Evolutionary conservation across 2,888 invertebrate genomes (phyloP), one percentile per base, ranked within the genome.

Genomic region (Blastobasis lacticolella): DNA sequence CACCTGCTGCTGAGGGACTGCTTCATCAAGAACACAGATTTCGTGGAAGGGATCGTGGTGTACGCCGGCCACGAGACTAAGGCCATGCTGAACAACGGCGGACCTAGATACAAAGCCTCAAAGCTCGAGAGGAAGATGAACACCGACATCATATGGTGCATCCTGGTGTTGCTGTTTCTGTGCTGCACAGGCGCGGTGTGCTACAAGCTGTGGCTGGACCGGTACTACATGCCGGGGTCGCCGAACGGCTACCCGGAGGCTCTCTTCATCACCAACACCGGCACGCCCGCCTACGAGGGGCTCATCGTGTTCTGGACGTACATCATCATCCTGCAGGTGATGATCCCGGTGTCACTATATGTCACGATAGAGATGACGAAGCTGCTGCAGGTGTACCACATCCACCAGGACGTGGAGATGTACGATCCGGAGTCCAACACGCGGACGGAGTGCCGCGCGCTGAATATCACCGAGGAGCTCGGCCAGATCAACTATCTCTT

Each of bases 11-110:
- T 99, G 57, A 90, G 98, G 69, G 98, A 98, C 75, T 98, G 98
- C 80, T 91, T 95, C 60, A 90, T 99, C 64, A 97, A 98, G 87
- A 99, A 99, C 81, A 98, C 99, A 7, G 97, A 98, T 80, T 98
- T 92, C 78, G 92, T 98, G 44, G 98, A 98, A 78, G 99, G 98
- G 53, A 94, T 99, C 72, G 97, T 98, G 48, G 95, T 99, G 50
- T 99, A 99, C 89, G 97, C 97, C 60, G 95, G 98, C 54, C 97
- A 97, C 79, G 98, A 99, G 89, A 98, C 98, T 10, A 99, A 99
- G 86, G 96, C 98, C 10, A 96, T 98, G 96, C 90, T 98, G 57
- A 99, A 98, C 83, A 98, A 98, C 81, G 96, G 97, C 60, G 97
- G 97, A 45, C 97, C 97, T 54, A 91, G 97, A 46, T 96, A 95